Evolutionary conservation across 2,797 vertebrate genomes (phyloP).

Genomic region (Craterocephalus amniculus): DNA sequence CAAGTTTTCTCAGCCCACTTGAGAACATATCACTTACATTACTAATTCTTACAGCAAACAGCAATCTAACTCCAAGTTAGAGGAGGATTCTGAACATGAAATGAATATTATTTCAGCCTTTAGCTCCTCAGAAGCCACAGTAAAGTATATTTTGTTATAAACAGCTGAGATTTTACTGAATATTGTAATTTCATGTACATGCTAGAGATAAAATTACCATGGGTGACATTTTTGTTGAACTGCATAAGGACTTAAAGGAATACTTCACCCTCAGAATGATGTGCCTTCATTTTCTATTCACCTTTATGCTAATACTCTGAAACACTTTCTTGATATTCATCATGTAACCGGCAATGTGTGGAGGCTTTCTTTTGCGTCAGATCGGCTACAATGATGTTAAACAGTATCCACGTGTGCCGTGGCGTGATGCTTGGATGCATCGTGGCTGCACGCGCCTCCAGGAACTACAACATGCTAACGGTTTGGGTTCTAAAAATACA

Average conservation of each 20-base stretch:
- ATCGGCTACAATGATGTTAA: too few relatives aligned
- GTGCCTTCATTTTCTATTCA: too few relatives aligned
- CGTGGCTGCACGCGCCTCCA: too few relatives aligned
- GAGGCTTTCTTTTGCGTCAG: too few relatives aligned
- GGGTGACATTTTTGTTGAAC: conserved; percentile 39
- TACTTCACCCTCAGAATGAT: too few relatives aligned
- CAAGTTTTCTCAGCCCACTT: background rate
- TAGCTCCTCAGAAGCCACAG: background rate
- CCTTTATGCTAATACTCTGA: too few relatives aligned
- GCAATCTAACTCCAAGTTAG: conserved; percentile 49
- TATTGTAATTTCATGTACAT: background rate
- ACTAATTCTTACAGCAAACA: conserved; percentile 51
- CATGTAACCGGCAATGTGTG: too few relatives aligned
- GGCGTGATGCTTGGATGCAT: too few relatives aligned
- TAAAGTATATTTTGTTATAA: background rate
- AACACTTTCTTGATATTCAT: too few relatives aligned
- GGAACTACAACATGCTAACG: too few relatives aligned
- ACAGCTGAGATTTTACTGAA: background rate
- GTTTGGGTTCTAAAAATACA: too few relatives aligned
- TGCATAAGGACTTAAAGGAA: conserved; percentile 15
- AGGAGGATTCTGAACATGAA: conserved; percentile 47
- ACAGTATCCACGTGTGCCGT: too few relatives aligned
- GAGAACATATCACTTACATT: background rate
- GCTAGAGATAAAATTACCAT: conserved; percentile 12
- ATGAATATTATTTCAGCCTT: conserved; percentile 28